Percentiles rank a stretch among this genome's conserved stretches.
These are phyloP conservation scores for Gephyroberyx darwinii DNA, from an alignment of 2,797 vertebrate species.

Conservation along the genomic window DNA sequence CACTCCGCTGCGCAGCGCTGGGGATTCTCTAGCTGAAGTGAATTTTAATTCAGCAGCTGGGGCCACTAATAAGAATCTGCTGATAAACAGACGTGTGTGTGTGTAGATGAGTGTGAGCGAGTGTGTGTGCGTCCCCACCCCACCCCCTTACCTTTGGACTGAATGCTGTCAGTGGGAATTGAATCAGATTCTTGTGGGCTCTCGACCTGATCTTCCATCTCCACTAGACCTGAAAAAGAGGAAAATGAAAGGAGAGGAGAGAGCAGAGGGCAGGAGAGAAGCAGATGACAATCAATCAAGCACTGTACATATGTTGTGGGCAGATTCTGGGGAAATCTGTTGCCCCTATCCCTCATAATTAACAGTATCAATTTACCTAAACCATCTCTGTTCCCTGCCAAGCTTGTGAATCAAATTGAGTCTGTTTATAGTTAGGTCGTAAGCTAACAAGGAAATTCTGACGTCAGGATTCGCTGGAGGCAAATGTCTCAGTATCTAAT, in stretches of 20 bases:
- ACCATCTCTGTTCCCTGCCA: constrained; percentile 24
- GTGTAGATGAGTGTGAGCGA: constrained; percentile 32
- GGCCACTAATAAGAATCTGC: constrained; percentile 67
- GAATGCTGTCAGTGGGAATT: constrained; percentile 75
- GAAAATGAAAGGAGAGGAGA: constrained; percentile 10
- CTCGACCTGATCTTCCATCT: constrained; percentile 69
- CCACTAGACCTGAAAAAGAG: constrained; percentile 59
- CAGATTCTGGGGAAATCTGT: neutral
- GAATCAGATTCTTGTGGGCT: constrained; percentile 69
- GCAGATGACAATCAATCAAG: constrained; percentile 48
- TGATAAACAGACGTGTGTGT: constrained; percentile 63
- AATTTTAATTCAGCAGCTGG: constrained; percentile 76
- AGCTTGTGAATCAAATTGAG: constrained; percentile 21
- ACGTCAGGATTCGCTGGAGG: constrained; percentile 1
- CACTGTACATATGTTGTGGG: constrained; percentile 1
- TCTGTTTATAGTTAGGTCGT: constrained; percentile 17
- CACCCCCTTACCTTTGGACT: constrained; percentile 82
- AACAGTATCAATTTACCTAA: constrained; percentile 35
- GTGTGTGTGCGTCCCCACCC: constrained; percentile 20
- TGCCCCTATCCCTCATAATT: constrained; percentile 28
- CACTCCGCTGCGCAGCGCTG: constrained; percentile 52
- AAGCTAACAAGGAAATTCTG: constrained; percentile 5
- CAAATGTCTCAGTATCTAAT: constrained; percentile 15
- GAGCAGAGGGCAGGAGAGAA: constrained; percentile 3
- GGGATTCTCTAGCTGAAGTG: constrained; percentile 54